These are phyloP conservation scores for Daktulosphaira vitifoliae DNA, from an alignment of 1,140 invertebrate species.

Conservation along the genomic window DNA sequence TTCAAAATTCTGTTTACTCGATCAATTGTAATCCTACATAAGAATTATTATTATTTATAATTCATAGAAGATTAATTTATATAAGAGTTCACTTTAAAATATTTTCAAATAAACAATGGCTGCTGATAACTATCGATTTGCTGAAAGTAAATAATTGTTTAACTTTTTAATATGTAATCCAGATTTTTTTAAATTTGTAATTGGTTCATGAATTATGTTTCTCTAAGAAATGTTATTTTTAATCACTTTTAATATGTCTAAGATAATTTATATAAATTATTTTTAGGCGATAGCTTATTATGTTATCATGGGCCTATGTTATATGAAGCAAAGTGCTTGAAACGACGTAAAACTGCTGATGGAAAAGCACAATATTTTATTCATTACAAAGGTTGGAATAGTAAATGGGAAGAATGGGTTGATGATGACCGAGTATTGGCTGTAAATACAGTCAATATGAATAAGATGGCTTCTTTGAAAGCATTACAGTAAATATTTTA, in stretches of 20 bases:
- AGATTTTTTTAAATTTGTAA: neutral
- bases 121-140: constrained; percentile 7
- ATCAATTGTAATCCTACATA: no score
- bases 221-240: no score
- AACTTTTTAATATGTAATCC: no score
- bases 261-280: neutral
- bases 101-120: neutral
- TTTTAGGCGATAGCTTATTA: constrained; percentile 36
- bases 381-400: constrained; percentile 97
- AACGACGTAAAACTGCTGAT: constrained; percentile 52
- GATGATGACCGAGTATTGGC: constrained; percentile 86
- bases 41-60: no score
- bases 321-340: constrained; percentile 69
- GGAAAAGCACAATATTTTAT: constrained; percentile 61
- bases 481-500: constrained; percentile 58
- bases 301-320: constrained; percentile 38
- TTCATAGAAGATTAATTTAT: no score
- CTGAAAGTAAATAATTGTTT: constrained; percentile 2
- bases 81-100: no score
- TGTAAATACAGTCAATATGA: constrained; percentile 83
- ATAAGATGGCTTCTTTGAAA: constrained; percentile 81
- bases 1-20: no score
- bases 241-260: neutral
- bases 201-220: neutral
- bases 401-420: constrained; percentile 99